Percentiles rank a stretch among this genome's conserved stretches.
These are phyloP conservation scores for Nanorana parkeri DNA, from an alignment of 2,113 vertebrate genomes.

Conservation along the genomic window DNA sequence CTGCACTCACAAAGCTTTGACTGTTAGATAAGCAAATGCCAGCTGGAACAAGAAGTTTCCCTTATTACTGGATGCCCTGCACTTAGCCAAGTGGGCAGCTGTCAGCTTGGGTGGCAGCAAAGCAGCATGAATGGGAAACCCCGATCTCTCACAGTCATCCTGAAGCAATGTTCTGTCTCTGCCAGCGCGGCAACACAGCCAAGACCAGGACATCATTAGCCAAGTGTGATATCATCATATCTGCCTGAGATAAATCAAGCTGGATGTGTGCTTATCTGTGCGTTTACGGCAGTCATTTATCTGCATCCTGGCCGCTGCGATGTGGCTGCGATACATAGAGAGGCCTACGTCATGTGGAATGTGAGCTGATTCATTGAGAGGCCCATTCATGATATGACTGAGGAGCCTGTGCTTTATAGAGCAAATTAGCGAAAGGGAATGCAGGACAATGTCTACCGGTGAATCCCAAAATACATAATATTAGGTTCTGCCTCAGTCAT, in stretches of 20 bases:
- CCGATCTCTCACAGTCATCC: conserved; percentile 61
- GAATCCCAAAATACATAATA: no score
- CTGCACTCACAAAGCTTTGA: conserved; percentile 83
- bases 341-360: not conserved
- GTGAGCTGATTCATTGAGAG: not conserved
- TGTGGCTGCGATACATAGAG: not conserved
- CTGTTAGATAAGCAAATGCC: conserved; percentile 86
- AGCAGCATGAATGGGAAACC: conserved; percentile 65
- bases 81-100: conserved; percentile 85
- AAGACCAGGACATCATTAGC: not conserved
- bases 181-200: not conserved
- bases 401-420: not conserved
- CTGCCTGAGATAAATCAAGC: conserved; percentile 36
- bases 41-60: conserved; percentile 86
- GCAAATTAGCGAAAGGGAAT: not conserved
- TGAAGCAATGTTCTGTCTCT: conserved; percentile 28
- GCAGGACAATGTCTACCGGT: no score
- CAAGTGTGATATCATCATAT: conserved; percentile 47
- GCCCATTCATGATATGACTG: not conserved
- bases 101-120: conserved; percentile 76
- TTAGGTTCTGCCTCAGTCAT: no score
- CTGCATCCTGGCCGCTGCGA: not conserved
- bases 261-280: conserved; percentile 16
- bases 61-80: conserved; percentile 78
- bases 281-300: not conserved